Conservation (phyloP, 2,797 vertebrate genomes). For the Alosa sapidissima region DNA sequence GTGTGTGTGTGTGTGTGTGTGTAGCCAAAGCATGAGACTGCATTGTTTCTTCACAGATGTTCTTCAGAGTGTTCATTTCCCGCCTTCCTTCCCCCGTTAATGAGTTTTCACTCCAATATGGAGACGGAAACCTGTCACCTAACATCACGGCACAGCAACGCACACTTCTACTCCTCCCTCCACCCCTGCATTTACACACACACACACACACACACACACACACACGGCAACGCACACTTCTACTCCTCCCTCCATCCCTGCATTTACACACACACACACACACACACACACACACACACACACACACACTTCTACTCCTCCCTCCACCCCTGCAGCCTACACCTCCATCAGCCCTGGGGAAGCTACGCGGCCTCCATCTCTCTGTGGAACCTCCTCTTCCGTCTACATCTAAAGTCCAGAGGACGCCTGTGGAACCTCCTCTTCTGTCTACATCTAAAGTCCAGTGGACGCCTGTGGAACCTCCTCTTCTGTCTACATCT, state of each 20-base stretch:
- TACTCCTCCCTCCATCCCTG: not conserved
- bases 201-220: not conserved
- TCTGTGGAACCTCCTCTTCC: too few species aligned
- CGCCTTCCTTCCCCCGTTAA: not conserved
- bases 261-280: too few species aligned
- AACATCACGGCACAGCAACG: not conserved
- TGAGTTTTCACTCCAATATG: not conserved
- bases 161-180: not conserved
- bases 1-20: constrained; percentile 2
- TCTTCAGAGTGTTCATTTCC: not conserved
- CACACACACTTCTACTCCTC: not conserved
- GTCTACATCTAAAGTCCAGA: too few species aligned
- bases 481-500: too few species aligned
- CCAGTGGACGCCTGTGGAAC: too few species aligned
- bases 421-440: too few species aligned
- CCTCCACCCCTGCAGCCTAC: not conserved
- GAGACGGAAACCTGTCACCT: not conserved
- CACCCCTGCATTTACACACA: too few species aligned
- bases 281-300: too few species aligned
- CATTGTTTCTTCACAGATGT: not conserved
- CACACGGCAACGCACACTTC: not conserved
- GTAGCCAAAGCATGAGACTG: not conserved
- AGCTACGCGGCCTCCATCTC: too few species aligned
- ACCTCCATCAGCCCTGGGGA: too few species aligned
- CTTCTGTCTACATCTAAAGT: too few species aligned